Conservation (phyloP, 2,113 vertebrate genomes). For the Gracilinanus agilis region DNA sequence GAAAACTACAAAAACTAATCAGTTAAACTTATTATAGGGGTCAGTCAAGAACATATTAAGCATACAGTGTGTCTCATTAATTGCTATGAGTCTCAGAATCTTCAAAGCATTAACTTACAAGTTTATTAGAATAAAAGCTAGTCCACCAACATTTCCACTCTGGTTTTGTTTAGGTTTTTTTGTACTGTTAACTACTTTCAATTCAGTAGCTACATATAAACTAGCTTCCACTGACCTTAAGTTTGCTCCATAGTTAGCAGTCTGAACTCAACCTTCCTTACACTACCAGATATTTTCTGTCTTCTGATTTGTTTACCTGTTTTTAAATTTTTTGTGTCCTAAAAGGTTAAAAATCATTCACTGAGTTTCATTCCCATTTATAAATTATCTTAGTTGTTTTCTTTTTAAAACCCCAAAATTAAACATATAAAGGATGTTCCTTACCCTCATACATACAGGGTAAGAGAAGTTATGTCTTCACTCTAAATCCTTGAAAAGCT, state of each 20-base stretch:
- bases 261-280: constrained; percentile 50
- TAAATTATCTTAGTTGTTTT: constrained; percentile 48
- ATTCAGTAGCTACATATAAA: not conserved
- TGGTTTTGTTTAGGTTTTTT: constrained; percentile 9
- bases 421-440: no score
- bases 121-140: not conserved
- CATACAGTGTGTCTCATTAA: not conserved
- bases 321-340: constrained; percentile 71
- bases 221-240: constrained; percentile 56
- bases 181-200: constrained; percentile 32
- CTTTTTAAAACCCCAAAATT: constrained; percentile 63
- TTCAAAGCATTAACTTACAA: not conserved
- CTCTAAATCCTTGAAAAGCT: no score
- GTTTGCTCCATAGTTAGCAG: constrained; percentile 65
- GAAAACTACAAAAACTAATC: not conserved
- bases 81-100: not conserved
- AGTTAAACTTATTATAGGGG: not conserved
- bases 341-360: constrained; percentile 64
- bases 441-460: no score
- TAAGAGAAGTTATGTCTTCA: no score
- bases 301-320: constrained; percentile 67
- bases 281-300: constrained; percentile 49
- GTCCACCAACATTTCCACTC: not conserved
- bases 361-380: constrained; percentile 62
- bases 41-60: not conserved